Base-by-base conservation (phyloP, 1,140 invertebrate species). In the Heliconius himera region DNA sequence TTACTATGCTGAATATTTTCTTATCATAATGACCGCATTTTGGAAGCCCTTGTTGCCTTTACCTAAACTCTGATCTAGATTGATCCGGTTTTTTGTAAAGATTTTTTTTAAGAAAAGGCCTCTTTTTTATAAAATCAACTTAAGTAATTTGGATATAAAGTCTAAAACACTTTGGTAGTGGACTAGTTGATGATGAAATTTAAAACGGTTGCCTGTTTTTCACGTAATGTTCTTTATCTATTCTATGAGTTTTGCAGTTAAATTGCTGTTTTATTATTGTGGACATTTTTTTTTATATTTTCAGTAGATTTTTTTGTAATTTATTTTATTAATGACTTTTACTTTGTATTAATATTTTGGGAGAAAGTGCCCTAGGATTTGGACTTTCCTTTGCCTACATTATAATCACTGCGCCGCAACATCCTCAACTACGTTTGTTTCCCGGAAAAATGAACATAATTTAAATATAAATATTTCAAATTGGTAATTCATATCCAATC, bases 21-120 rank as follows among this genome's bases (percentile, higher is more conserved):
- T 80, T 82, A 84, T 84, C 83, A 75, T 80, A 81, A 84, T 74
- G 26, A 71, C 74, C 56, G 73, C 77, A 78, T 82, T 84, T 80
- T 71, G 76, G 41, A 72, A 74, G 70, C 66, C 74, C 77, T 80
- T 83, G 82, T 81, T 81, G 76, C 72, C n/a, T 16, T 18, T 74
- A 80, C 76, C 81, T 83, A 77, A 78, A 78, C 76, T 81, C 49
- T 74, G 76, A 70, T 74, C 75, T 54, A 73, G 79, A 79, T 82
- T 82, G 79, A 82, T 82, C 78, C 51, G 36, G 66, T 79, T 82
- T 77, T 80, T 70, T 51, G 74, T 76, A 70, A 70, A 26, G 29
- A 49, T 46, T 76, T 70, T 76, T 46, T 70, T 76, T 66, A 70
- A 70, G 29, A 26, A 41, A 16, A 20, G 13, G 33, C 13, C 38